Percentiles rank a stretch among this genome's conserved stretches.
Evolutionary conservation across 2,113 vertebrate genomes (phyloP).

Genomic region (Apistogramma diplotaenia): DNA sequence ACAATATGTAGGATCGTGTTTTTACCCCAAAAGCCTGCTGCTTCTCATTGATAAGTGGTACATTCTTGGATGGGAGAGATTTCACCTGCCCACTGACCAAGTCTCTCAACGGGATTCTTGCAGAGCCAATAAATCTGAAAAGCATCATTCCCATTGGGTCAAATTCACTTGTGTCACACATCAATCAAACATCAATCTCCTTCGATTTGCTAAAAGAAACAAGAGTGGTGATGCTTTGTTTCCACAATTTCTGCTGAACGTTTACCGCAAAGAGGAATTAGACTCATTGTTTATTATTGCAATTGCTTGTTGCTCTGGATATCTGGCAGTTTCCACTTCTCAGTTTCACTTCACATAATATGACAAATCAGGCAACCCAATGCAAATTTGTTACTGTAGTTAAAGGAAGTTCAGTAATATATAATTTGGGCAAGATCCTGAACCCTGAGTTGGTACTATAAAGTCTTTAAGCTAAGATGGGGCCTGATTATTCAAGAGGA

Average conservation of each 20-base stretch:
- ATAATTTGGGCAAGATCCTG: background rate
- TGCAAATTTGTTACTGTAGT: background rate
- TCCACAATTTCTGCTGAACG: background rate
- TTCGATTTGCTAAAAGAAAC: background rate
- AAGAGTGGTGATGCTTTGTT: background rate
- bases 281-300: background rate
- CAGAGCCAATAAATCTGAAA: slow-evolving; percentile 84
- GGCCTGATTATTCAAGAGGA: too few species aligned
- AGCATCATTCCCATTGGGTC: background rate
- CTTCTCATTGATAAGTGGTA: slow-evolving; percentile 85
- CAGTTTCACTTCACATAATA: slow-evolving; percentile 45
- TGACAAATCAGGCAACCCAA: background rate
- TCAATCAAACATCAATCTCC: background rate
- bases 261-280: background rate
- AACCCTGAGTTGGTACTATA: background rate
- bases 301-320: background rate
- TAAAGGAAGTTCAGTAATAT: background rate
- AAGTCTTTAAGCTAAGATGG: too few species aligned
- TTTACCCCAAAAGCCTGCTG: slow-evolving; percentile 85
- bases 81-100: slow-evolving; percentile 82
- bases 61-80: slow-evolving; percentile 84
- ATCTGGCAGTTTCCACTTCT: slow-evolving; percentile 33
- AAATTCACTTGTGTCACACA: background rate
- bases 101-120: slow-evolving; percentile 83
- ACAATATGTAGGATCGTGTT: background rate